Percentiles rank a stretch among this genome's conserved stretches.
These are phyloP conservation scores for Octodonta nipae DNA, from an alignment of 2,888 invertebrate genomes.

Conservation along the genomic window DNA sequence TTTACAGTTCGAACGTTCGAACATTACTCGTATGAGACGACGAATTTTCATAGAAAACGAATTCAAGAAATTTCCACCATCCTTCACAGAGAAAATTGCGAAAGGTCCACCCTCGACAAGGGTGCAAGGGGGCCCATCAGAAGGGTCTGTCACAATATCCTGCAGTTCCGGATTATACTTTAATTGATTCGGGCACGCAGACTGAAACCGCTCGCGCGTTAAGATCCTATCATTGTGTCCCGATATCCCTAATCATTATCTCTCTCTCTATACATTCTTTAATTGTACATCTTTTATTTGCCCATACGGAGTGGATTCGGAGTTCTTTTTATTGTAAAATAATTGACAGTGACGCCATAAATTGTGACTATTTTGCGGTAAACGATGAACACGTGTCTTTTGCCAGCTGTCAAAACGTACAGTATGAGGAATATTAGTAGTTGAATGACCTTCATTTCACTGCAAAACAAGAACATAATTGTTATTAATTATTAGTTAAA, in stretches of 20 bases:
- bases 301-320: constrained; percentile 13
- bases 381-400: not conserved
- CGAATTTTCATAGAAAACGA: too few species aligned
- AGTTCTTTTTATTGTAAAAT: constrained; percentile 13
- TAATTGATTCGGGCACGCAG: constrained; percentile 44
- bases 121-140: constrained; percentile 11
- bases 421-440: too few species aligned
- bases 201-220: constrained; percentile 34
- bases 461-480: too few species aligned
- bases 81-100: too few species aligned
- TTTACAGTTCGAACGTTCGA: too few species aligned
- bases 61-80: too few species aligned
- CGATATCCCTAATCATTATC: constrained; percentile 37
- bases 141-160: constrained; percentile 29
- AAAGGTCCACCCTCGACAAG: constrained; percentile 12
- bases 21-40: too few species aligned
- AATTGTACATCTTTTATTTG: constrained; percentile 33
- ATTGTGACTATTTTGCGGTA: not conserved
- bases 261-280: constrained; percentile 32
- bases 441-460: too few species aligned
- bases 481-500: too few species aligned
- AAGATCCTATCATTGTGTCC: constrained; percentile 34
- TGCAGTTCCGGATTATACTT: constrained; percentile 46
- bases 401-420: too few species aligned
- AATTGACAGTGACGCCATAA: constrained; percentile 11